A percentile compares a stretch with the other conserved stretches of the same genome.
phyloP scores from a whole-genome alignment of 1,140 invertebrate genomes.

The Eulimnadia texana region DNA sequence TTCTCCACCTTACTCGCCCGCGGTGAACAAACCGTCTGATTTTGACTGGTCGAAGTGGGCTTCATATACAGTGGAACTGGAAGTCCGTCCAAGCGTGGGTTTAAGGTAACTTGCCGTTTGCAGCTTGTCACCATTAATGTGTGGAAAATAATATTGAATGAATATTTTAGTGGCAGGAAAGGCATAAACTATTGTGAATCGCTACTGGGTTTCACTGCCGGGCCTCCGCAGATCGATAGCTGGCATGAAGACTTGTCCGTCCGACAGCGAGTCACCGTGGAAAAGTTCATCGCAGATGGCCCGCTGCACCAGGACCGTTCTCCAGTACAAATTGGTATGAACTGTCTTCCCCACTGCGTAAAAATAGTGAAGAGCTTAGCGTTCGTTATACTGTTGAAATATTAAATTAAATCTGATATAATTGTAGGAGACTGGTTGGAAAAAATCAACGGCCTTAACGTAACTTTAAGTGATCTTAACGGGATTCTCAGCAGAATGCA shows the following conservation, averaged over 20 bases:
- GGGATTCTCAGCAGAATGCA: not conserved
- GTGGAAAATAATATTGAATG: too few species aligned
- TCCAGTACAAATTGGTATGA: constrained; percentile 2
- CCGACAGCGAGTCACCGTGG: constrained; percentile 3
- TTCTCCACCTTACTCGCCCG: not conserved
- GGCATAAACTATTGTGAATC: constrained; percentile 2
- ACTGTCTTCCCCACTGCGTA: too few species aligned
- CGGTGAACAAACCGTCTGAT: not conserved
- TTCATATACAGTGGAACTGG: constrained; percentile 5
- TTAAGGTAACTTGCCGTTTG: not conserved
- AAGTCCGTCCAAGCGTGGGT: not conserved
- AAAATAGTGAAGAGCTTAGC: too few species aligned
- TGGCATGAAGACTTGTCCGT: constrained; percentile 1
- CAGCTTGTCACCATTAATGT: too few species aligned
- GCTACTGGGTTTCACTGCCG: constrained; percentile 3
- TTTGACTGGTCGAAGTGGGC: constrained; percentile 6
- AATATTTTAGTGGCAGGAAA: not conserved
- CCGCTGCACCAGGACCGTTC: not conserved
- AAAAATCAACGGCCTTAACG: constrained; percentile 1
- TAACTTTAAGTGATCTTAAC: constrained; percentile 1
- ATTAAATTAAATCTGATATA: too few species aligned
- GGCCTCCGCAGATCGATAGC: not conserved
- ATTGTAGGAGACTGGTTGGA: constrained; percentile 9
- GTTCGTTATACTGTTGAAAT: too few species aligned
- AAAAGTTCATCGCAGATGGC: not conserved